These are phyloP conservation scores for Protobothrops mucrosquamatus DNA, from an alignment of 2,113 vertebrate species.

Conservation along the genomic window DNA sequence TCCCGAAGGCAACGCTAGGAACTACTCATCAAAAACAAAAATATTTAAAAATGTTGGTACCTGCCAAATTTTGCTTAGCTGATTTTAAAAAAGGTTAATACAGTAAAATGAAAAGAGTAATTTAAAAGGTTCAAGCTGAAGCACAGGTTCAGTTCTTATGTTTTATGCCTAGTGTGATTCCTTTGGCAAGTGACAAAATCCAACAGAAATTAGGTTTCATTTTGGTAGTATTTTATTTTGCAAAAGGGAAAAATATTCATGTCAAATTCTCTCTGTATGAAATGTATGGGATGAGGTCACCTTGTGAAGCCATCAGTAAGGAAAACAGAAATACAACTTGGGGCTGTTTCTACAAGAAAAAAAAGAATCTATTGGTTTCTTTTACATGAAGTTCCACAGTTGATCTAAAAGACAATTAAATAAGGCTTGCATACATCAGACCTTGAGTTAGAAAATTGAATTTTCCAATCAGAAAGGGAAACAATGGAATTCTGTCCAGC, in stretches of 20 bases:
- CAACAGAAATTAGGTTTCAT: neutral
- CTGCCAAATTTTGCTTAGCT: conserved; percentile 41
- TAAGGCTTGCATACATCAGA: neutral
- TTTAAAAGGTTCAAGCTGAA: conserved; percentile 28
- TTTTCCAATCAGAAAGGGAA: neutral
- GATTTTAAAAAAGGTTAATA: conserved; percentile 49
- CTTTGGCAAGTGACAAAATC: neutral
- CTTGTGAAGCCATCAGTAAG: neutral
- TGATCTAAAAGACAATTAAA: conserved; percentile 28
- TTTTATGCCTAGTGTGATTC: neutral
- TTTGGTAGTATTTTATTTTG: neutral
- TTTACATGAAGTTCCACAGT: conserved; percentile 40
- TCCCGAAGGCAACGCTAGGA: conserved; percentile 57
- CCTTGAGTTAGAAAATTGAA: neutral
- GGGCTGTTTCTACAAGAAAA: neutral
- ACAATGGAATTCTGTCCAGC: neutral
- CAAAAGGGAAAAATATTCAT: neutral
- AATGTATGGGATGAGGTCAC: neutral
- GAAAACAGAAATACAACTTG: neutral
- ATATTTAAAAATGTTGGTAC: conserved; percentile 50
- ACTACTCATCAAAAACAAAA: conserved; percentile 50
- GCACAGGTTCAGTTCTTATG: neutral
- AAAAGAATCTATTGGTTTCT: conserved; percentile 5
- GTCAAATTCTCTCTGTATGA: neutral
- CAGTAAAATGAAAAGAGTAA: conserved; percentile 49